A percentile compares a stretch with the other conserved stretches of the same genome.
Evolutionary conservation across 2,888 invertebrate genomes (phyloP).

Genomic region (Trypoxylon attenuatum): DNA sequence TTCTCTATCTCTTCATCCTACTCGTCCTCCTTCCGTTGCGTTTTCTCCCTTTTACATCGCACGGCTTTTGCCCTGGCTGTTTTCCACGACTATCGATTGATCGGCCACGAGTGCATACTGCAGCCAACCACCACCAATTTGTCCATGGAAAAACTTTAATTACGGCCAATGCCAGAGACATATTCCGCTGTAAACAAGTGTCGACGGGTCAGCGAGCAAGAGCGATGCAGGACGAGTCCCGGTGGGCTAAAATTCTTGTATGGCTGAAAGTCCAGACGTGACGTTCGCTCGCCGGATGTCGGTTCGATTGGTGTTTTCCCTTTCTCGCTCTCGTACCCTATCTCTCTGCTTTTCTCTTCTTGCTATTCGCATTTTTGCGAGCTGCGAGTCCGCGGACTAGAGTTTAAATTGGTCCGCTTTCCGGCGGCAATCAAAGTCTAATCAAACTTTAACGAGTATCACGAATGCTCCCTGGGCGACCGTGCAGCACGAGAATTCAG

Average conservation of each 20-base stretch:
- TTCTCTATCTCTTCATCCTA: too few relatives aligned
- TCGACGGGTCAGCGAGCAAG: constrained; percentile 5
- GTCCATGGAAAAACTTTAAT: constrained; percentile 57
- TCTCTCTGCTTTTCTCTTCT: not conserved
- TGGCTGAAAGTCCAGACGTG: too few relatives aligned
- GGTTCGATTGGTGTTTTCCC: constrained; percentile 14
- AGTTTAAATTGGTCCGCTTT: constrained; percentile 57
- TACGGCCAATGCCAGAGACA: constrained; percentile 41
- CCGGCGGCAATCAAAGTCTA: constrained; percentile 62
- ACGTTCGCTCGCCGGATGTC: constrained; percentile 28
- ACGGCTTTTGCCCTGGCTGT: constrained; percentile 14
- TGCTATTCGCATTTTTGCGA: constrained; percentile 11
- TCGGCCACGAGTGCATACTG: constrained; percentile 15
- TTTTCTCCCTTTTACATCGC: not conserved
- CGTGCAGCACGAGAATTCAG: constrained; percentile 34
- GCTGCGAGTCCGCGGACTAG: constrained; percentile 22
- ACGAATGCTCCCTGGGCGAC: constrained; percentile 42
- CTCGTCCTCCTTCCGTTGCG: too few relatives aligned
- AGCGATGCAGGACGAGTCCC: not conserved
- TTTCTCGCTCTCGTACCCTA: too few relatives aligned
- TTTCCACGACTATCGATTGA: constrained; percentile 43
- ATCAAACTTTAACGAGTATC: constrained; percentile 64
- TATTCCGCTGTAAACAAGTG: constrained; percentile 48
- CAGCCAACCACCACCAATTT: constrained; percentile 42
- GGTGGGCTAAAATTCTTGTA: not conserved